Percentiles rank a stretch among this genome's conserved stretches.
These are phyloP conservation scores for Chirona hameri DNA, from an alignment of 2,888 invertebrate genomes.

Conservation along the genomic window DNA sequence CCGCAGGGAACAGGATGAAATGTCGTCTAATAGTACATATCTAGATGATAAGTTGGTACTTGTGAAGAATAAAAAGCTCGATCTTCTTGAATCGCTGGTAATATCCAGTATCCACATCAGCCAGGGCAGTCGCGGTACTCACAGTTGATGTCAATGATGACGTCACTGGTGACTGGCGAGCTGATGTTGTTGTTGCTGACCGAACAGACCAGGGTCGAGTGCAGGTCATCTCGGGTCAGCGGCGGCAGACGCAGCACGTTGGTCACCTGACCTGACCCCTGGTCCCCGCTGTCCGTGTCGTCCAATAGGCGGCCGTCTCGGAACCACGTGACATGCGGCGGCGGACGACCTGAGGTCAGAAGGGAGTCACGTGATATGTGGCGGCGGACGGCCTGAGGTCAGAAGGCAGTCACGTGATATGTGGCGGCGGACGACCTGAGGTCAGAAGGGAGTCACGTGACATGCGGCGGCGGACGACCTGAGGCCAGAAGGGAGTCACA, in stretches of 20 bases:
- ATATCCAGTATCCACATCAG: no score
- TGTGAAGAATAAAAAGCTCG: no score
- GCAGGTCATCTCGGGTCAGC: not conserved
- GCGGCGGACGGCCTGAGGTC: not conserved
- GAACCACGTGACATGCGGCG: constrained; percentile 12
- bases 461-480: not conserved
- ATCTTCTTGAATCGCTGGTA: no score
- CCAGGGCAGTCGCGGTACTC: not conserved
- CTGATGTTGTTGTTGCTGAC: constrained; percentile 4
- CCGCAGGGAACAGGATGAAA: no score
- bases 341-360: not conserved
- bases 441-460: no score
- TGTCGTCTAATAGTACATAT: no score
- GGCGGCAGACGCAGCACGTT: not conserved
- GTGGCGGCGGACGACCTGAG: not conserved
- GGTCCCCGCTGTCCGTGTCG: not conserved
- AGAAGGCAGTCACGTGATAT: not conserved
- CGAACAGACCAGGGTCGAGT: not conserved
- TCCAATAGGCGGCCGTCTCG: not conserved
- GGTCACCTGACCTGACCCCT: not conserved
- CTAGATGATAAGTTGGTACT: no score
- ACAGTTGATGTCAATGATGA: not conserved
- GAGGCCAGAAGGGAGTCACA: no score
- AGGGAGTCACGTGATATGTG: not conserved
- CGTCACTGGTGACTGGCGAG: not conserved